A percentile compares a stretch with the other conserved stretches of the same genome.
Conservation (phyloP, 1,140 invertebrate species). For the Drosophila tristis region DNA sequence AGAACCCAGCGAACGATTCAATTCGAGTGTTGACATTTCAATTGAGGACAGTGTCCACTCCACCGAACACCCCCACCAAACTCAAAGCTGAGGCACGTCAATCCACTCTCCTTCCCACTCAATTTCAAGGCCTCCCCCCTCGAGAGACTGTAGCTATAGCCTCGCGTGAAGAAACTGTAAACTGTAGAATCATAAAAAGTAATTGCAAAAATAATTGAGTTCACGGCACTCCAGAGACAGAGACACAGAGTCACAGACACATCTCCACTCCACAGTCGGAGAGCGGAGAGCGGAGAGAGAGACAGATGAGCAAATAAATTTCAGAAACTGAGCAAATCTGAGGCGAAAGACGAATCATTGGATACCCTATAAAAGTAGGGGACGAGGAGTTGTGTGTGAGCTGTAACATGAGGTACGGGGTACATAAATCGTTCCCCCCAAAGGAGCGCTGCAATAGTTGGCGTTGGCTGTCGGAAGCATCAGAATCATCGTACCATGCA, state of each 20-base stretch:
- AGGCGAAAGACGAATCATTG: background rate
- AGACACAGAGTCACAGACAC: too few relatives aligned
- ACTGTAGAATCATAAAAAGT: slow-evolving; percentile 64
- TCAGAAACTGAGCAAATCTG: slow-evolving; percentile 14
- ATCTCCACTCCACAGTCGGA: slow-evolving; percentile 1
- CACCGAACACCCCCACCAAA: slow-evolving; percentile 27
- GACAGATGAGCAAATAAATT: slow-evolving; percentile 50
- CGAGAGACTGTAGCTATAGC: slow-evolving; percentile 14
- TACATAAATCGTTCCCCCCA: too few relatives aligned
- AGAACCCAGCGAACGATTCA: slow-evolving; percentile 8
- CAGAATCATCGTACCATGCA: slow-evolving; percentile 58
- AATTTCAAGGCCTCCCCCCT: slow-evolving; percentile 29
- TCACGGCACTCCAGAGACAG: slow-evolving; percentile 70
- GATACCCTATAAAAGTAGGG: background rate
- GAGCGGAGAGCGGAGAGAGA: slow-evolving; percentile 5
- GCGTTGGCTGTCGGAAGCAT: background rate
- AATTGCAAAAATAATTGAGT: slow-evolving; percentile 81
- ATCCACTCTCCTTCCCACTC: slow-evolving; percentile 20
- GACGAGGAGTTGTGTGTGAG: background rate
- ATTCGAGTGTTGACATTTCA: slow-evolving; percentile 68
- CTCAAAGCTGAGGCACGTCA: slow-evolving; percentile 33
- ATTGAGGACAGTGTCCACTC: slow-evolving; percentile 62
- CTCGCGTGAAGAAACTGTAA: slow-evolving; percentile 40
- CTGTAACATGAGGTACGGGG: too few relatives aligned
- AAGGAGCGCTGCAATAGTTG: too few relatives aligned